Percentiles rank a stretch among this genome's conserved stretches.
Evolutionary conservation across 2,113 vertebrate genomes (phyloP).

Genomic region (Tachysurus vachellii): DNA sequence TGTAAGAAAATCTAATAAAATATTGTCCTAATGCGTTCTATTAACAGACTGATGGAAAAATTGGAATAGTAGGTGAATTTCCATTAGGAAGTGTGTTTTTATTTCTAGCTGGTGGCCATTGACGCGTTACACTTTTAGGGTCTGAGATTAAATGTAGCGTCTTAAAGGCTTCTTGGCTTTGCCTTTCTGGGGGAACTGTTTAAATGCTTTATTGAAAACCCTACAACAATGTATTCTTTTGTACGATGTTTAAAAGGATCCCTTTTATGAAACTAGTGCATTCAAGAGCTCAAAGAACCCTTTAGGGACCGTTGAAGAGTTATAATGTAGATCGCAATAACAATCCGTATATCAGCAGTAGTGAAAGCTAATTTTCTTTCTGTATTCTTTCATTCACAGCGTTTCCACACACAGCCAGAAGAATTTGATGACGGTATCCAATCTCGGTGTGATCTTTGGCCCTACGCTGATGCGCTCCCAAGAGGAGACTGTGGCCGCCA

Average conservation of each 20-base stretch:
- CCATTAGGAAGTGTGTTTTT: not conserved
- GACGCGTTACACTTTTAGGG: not conserved
- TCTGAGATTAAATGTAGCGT: not conserved
- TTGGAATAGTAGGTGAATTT: not conserved
- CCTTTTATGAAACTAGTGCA: not conserved
- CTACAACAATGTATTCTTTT: not conserved
- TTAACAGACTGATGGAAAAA: not conserved
- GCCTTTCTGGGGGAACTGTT: not conserved
- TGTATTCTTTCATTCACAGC: slow-evolving; percentile 63
- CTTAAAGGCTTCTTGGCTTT: not conserved
- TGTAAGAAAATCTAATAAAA: not conserved
- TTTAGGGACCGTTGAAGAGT: not conserved
- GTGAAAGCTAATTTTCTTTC: not conserved
- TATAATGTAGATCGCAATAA: not conserved
- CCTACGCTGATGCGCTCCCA: slow-evolving; percentile 96
- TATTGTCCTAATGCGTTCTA: not conserved
- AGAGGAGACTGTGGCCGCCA: slow-evolving; percentile 96
- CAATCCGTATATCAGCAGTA: not conserved
- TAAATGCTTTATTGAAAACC: not conserved
- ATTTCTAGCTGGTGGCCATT: not conserved
- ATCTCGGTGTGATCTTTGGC: slow-evolving; percentile 96
- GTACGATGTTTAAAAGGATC: not conserved
- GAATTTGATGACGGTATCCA: slow-evolving; percentile 97
- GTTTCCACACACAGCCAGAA: slow-evolving; percentile 93
- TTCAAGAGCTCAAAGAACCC: not conserved